Conservation (phyloP, 2,797 vertebrate genomes). For the Apogon talboti region DNA sequence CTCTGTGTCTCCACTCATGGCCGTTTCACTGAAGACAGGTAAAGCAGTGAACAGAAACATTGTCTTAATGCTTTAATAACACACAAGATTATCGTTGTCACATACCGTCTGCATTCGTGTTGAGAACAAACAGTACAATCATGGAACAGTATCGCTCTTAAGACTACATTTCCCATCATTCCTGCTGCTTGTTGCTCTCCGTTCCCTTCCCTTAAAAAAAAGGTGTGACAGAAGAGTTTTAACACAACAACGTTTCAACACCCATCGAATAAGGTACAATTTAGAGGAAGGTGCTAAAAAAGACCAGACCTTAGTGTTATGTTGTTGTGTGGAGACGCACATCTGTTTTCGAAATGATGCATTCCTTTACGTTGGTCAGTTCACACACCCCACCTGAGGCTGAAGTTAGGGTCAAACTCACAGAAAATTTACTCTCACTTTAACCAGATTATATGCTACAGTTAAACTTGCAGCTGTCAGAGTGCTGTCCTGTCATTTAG, state of each 20-base stretch:
- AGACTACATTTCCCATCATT: conserved; percentile 34
- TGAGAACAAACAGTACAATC: neutral
- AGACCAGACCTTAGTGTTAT: neutral
- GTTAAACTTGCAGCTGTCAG: conserved; percentile 18
- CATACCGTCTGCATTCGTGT: neutral
- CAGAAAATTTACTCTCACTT: conserved; percentile 22
- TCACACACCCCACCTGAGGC: conserved; percentile 61
- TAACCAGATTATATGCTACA: conserved; percentile 17
- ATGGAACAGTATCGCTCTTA: neutral
- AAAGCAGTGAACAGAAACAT: conserved; percentile 18
- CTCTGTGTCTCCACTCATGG: conserved; percentile 88
- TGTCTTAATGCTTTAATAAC: conserved; percentile 13
- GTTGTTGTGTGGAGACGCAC: conserved; percentile 24
- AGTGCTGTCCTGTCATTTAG: conserved; percentile 40
- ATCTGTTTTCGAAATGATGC: conserved; percentile 69
- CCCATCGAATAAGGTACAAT: conserved; percentile 6
- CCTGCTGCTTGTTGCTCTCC: neutral
- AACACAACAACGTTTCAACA: conserved; percentile 1
- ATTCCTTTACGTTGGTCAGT: conserved; percentile 39
- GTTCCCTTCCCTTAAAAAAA: neutral
- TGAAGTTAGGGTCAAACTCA: conserved; percentile 27
- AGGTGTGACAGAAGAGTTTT: too few relatives aligned
- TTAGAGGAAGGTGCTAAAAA: conserved; percentile 2
- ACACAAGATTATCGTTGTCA: conserved; percentile 5
- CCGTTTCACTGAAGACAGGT: conserved; percentile 86